Evolutionary conservation across 2,797 vertebrate species (phyloP).

Genomic region (Balearica regulorum): DNA sequence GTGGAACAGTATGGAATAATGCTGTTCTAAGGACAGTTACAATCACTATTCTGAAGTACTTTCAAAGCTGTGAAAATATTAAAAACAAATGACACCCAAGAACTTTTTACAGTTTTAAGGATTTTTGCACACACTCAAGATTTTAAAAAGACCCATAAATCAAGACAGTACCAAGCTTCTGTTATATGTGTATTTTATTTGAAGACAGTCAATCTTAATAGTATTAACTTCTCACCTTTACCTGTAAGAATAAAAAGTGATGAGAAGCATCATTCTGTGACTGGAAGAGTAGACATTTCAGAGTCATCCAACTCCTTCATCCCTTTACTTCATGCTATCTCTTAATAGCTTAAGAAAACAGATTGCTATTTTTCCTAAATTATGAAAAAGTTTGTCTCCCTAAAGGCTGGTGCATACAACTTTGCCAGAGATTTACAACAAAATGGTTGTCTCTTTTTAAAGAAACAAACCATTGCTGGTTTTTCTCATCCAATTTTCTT

Average conservation of each 20-base stretch:
- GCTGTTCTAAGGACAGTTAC: not conserved
- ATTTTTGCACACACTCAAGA: not conserved
- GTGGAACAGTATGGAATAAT: not conserved
- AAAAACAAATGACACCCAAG: not conserved
- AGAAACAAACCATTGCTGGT: rapidly evolving
- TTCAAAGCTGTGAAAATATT: not conserved
- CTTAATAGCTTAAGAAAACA: not conserved
- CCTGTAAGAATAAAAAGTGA: not conserved
- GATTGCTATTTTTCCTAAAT: not conserved
- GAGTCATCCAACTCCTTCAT: not conserved
- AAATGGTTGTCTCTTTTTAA: not conserved
- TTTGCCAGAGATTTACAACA: not conserved
- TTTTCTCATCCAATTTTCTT: not conserved
- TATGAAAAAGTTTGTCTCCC: not conserved
- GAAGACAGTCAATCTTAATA: not conserved
- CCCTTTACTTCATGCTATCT: not conserved
- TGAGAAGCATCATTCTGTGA: not conserved
- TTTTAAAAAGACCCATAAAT: not conserved
- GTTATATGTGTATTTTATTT: not conserved
- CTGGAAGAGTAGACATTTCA: not conserved
- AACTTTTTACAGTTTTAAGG: not conserved
- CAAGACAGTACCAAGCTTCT: not conserved
- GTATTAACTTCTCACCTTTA: not conserved
- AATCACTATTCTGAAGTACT: not conserved
- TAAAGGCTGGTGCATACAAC: not conserved